Base-by-base conservation (phyloP, 2,113 vertebrate species). In the Seriola quinqueradiata region DNA sequence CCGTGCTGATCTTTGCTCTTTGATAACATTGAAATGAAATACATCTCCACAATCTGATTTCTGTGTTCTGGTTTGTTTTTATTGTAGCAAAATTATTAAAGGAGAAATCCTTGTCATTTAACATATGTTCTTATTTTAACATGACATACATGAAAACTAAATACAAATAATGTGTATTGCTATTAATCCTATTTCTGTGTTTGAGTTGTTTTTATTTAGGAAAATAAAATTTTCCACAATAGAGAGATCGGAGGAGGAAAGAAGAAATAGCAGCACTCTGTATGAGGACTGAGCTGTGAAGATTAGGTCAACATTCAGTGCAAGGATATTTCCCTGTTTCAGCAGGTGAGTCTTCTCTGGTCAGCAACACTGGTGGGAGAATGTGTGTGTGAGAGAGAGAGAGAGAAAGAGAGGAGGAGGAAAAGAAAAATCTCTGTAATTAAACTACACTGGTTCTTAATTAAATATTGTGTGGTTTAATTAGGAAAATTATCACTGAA, bases 401-500 rank as follows among this genome's bases (percentile, higher is more conserved):
- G 1, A 17, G 19, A 34, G 59, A 67, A 9, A 44, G 17, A n/a
- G 32, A 59, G 8, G 42, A 25, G 25, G 8, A 70, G 36, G 52
- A 54, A 65, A 54, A 84, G 55, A 87, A 81, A 83, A 74, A 87
- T 88, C 58, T 75, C 74, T 87, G 67, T 92, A 93, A 93, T 94
- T 93, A 93, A 93, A 94, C 81, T 70, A 91, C 83, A 80, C 66
- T 66, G 58, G 77, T 66, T 88, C 88, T 59, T 93, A 94, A 95
- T 95, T 95, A 92, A 94, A 94, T 94, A 91, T 90, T 93, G 80
- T 91, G 88, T 83, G 81, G 87, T 93, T 94, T 93, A 94, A 95
- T 94, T 94, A 95, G 77, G 79, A 92, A 92, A 92, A 92, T 92
- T 90, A 86, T 93, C 89, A 92, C 80, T 85, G 83, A 91, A 79